Percentiles rank a stretch among this genome's conserved stretches.
Conservation (phyloP, 2,888 invertebrate species). For the Tyria jacobaeae region DNA sequence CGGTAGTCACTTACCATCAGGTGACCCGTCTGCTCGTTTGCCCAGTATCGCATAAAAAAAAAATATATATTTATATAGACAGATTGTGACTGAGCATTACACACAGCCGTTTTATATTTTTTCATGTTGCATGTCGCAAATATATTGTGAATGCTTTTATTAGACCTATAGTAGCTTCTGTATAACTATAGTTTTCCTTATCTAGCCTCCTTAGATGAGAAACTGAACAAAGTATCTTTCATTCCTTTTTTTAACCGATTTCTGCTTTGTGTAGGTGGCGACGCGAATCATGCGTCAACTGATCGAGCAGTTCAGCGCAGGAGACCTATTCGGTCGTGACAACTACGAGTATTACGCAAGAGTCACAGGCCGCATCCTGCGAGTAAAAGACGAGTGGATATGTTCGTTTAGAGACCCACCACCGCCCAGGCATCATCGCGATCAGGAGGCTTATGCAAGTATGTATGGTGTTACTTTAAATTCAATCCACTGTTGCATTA, state of each 20-base stretch:
- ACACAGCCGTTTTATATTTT: not conserved
- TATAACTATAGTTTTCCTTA: not conserved
- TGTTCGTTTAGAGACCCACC: constrained; percentile 97
- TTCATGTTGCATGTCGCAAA: not conserved
- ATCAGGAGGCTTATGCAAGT: constrained; percentile 90
- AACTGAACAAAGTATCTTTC: not conserved
- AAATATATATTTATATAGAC: too few species aligned
- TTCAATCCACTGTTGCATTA: not conserved
- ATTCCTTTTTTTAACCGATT: not conserved
- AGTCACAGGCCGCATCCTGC: constrained; percentile 96
- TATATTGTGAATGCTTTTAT: not conserved
- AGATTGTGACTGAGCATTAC: too few species aligned
- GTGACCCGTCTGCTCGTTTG: too few species aligned
- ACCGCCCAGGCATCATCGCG: constrained; percentile 87
- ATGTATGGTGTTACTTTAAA: constrained; percentile 54
- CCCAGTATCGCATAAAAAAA: too few species aligned
- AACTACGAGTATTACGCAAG: constrained; percentile 98
- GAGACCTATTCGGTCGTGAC: constrained; percentile 97
- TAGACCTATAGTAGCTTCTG: not conserved
- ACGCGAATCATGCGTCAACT: constrained; percentile 98
- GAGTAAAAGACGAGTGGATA: constrained; percentile 98
- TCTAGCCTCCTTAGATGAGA: not conserved
- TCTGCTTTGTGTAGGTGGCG: constrained; percentile 89
- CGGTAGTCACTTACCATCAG: too few species aligned
- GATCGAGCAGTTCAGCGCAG: constrained; percentile 98